phyloP scores from a whole-genome alignment of 1,140 invertebrate genomes.

The Pantala flavescens region DNA sequence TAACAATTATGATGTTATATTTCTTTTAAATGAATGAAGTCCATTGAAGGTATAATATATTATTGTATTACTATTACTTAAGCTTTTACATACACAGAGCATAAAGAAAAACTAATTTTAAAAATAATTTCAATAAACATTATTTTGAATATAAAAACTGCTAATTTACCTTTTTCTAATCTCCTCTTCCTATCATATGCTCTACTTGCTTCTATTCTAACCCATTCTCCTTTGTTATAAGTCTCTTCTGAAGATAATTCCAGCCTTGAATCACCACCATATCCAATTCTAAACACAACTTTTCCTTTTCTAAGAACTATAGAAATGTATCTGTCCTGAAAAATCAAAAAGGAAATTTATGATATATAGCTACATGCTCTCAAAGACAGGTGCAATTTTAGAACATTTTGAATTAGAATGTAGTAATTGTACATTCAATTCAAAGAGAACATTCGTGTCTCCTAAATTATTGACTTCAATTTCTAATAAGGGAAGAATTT shows the following conservation, averaged over 20 bases:
- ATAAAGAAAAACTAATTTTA: no score
- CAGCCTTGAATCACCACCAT: slow-evolving; percentile 48
- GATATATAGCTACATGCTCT: slow-evolving; percentile 20
- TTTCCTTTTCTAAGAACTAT: slow-evolving; percentile 62
- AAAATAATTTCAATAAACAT: no score
- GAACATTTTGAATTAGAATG: no score
- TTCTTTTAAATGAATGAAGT: no score
- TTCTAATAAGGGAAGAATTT: slow-evolving; percentile 14
- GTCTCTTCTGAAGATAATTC: slow-evolving; percentile 56
- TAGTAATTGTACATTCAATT: no score
- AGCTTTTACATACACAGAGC: no score
- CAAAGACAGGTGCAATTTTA: neutral
- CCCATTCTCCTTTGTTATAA: slow-evolving; percentile 74
- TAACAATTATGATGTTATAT: no score
- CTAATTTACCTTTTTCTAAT: slow-evolving; percentile 29
- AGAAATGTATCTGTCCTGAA: slow-evolving; percentile 65
- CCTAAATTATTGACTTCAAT: no score
- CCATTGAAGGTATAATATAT: no score
- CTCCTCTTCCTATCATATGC: slow-evolving; percentile 30
- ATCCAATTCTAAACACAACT: slow-evolving; percentile 63
- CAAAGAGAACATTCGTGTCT: no score
- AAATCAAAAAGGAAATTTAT: slow-evolving; percentile 22
- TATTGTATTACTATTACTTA: no score
- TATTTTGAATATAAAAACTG: no score
- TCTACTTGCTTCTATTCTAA: slow-evolving; percentile 55